Conservation (phyloP, 30 jellyfish, hydroid and myxozoan genomes). For the Turritopsis dohrnii region DNA sequence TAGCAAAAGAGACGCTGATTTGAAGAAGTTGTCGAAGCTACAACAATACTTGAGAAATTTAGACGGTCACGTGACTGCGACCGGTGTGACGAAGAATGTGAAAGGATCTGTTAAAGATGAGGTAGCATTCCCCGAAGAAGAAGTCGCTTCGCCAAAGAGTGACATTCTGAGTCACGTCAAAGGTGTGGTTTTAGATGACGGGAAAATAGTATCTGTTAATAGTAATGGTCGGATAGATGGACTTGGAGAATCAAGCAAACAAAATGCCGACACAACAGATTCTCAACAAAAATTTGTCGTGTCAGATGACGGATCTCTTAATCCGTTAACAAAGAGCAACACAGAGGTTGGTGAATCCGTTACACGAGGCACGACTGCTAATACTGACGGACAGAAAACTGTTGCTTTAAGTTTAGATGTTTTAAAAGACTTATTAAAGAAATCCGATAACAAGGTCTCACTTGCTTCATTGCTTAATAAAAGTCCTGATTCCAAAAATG, state of each 20-base stretch:
- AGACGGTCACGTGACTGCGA: conserved; percentile 20
- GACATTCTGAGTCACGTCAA: conserved; percentile 79
- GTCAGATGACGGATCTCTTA: conserved; percentile 19
- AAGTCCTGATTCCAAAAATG: conserved; percentile 48
- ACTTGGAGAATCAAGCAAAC: conserved; percentile 26
- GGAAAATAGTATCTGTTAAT: conserved; percentile 67
- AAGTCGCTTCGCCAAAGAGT: conserved; percentile 38
- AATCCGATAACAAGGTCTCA: conserved; percentile 72
- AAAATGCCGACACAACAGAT: conserved; percentile 47
- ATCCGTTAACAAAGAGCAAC: background rate
- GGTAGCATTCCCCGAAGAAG: conserved; percentile 60
- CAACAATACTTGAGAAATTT: conserved; percentile 23
- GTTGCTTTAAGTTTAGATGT: conserved; percentile 73
- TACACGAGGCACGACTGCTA: conserved; percentile 3
- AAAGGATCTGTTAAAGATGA: conserved; percentile 75
- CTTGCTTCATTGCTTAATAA: conserved; percentile 68
- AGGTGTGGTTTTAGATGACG: conserved; percentile 77
- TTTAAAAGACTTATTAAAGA: conserved; percentile 70
- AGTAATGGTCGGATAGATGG: conserved; percentile 31
- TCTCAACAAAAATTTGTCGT: conserved; percentile 38
- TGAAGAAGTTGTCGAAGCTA: background rate
- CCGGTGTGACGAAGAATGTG: conserved; percentile 39
- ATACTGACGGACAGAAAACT: conserved; percentile 33
- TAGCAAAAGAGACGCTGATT: conserved; percentile 4
- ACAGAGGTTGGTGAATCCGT: conserved; percentile 9